A percentile compares a stretch with the other conserved stretches of the same genome.
Evolutionary conservation across 2,888 invertebrate genomes (phyloP).

Genomic region (Lepidonotus clava): DNA sequence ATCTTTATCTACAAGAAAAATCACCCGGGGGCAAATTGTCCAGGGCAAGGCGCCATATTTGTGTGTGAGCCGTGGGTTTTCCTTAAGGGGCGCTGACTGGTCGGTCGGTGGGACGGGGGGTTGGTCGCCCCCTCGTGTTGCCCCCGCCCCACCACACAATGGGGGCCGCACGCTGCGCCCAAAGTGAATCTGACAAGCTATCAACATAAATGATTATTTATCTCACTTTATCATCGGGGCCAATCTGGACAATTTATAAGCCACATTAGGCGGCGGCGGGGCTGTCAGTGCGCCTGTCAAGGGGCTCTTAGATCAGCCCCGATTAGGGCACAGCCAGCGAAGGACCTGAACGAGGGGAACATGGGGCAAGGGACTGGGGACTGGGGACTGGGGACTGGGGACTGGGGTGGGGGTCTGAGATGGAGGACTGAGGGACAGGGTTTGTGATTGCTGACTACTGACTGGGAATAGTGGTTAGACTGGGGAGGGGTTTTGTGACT

Average conservation of each 20-base stretch:
- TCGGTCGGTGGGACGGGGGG: conserved; percentile 6
- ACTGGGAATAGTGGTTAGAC: too few relatives aligned
- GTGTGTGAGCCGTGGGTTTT: neutral
- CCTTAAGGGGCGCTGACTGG: too few relatives aligned
- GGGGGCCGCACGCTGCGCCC: conserved; percentile 3
- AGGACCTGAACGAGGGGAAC: too few relatives aligned
- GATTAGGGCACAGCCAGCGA: neutral
- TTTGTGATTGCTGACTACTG: too few relatives aligned
- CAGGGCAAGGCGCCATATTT: neutral
- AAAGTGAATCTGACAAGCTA: conserved; percentile 52
- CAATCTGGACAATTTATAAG: conserved; percentile 50
- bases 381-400: neutral
- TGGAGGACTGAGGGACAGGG: too few relatives aligned
- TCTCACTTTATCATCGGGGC: conserved; percentile 51
- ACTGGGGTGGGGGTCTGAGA: too few relatives aligned
- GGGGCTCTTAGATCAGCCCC: conserved; percentile 40
- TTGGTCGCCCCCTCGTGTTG: neutral
- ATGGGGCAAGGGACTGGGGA: neutral
- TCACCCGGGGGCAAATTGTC: neutral
- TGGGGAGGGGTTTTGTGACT: too few relatives aligned
- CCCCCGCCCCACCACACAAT: neutral
- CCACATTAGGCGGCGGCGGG: conserved; percentile 20
- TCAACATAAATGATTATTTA: conserved; percentile 54
- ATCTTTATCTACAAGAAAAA: conserved; percentile 51
- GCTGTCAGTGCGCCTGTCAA: conserved; percentile 43